Evolutionary conservation across 2,797 vertebrate genomes (phyloP).

Genomic region (Anolis apletophallus): DNA sequence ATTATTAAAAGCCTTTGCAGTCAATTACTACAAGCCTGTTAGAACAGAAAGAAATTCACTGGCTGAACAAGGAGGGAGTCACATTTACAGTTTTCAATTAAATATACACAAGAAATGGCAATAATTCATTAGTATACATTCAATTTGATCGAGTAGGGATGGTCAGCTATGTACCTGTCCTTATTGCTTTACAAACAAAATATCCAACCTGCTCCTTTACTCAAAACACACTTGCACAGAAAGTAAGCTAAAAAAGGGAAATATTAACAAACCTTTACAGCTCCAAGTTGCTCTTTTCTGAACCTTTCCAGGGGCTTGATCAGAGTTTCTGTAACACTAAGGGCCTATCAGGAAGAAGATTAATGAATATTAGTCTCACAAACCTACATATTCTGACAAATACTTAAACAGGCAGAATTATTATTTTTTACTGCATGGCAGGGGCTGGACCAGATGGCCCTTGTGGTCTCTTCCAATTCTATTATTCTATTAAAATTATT

Average conservation of each 20-base stretch:
- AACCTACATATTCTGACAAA: not conserved
- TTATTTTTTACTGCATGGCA: not conserved
- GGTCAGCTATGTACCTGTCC: not conserved
- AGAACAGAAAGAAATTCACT: no score
- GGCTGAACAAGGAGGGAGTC: no score
- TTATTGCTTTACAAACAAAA: slow-evolving; percentile 44
- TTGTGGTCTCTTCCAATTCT: no score
- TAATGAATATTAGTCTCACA: slow-evolving; percentile 59
- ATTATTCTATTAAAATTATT: no score
- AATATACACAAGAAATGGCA: slow-evolving; percentile 28
- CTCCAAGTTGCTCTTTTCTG: slow-evolving; percentile 96
- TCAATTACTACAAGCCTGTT: no score
- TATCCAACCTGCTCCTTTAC: not conserved
- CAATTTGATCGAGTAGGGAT: not conserved
- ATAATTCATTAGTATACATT: slow-evolving; percentile 6
- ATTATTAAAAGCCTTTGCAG: no score
- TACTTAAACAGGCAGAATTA: not conserved
- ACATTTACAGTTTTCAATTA: slow-evolving; percentile 25
- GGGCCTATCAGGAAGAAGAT: slow-evolving; percentile 81
- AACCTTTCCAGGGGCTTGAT: slow-evolving; percentile 99
- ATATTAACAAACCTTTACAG: slow-evolving; percentile 86
- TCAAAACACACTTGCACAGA: not conserved
- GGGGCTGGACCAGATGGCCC: no score
- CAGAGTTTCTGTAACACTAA: slow-evolving; percentile 96
- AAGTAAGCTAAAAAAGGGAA: slow-evolving; percentile 13